Evolutionary conservation across 1,140 invertebrate genomes (phyloP), one percentile per base, ranked within the genome.

Genomic region (Vanessa tameamea): DNA sequence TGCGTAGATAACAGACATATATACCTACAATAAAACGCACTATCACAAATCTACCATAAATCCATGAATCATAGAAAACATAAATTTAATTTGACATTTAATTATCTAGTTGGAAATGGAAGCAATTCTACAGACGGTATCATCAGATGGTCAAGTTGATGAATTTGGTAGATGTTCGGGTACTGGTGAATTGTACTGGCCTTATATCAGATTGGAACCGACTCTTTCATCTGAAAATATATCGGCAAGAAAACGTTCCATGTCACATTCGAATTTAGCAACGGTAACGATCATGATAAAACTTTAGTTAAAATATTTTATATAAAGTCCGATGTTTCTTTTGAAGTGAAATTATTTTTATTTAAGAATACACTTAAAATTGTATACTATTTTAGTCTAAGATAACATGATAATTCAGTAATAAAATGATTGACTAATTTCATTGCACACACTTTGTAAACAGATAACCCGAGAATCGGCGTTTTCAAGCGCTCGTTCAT

Each of bases 161-260:
- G 85, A 88, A 53, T 1, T 90, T 12, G 81, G 66, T 0, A 82
- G 73, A 15, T 90, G 87, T 68, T 72, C 73, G 0, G 89, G 89
- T 0, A 86, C 74, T 23, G 89, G 89, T 0, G 87, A 89, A 59
- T 66, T 92, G 26, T 81, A 83, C 66, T 92, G 90, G 90, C 88
- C 87, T 0, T 89, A 84, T 59, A 86, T 91, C 2, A 75, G 78
- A 47, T 55, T 91, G 63, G 79, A 87, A 31, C 82, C 83, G 3
- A 51, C 69, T 5, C 65, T 61, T 2, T 37, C 50, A 14, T 16
- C 16, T 0, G 16, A n/a, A 7, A 81, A 75, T 59, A 57, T 14
- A 50, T 26, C 47, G 12, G 23, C 0, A 31, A 66, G 26, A 47
- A 78, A 77, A 26, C 47, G 47, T 6, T 81, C 81, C 2, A 47